Percentiles rank a stretch among this genome's conserved stretches.
phyloP scores from a whole-genome alignment of 2,888 invertebrate genomes.

The Blera fallax region DNA sequence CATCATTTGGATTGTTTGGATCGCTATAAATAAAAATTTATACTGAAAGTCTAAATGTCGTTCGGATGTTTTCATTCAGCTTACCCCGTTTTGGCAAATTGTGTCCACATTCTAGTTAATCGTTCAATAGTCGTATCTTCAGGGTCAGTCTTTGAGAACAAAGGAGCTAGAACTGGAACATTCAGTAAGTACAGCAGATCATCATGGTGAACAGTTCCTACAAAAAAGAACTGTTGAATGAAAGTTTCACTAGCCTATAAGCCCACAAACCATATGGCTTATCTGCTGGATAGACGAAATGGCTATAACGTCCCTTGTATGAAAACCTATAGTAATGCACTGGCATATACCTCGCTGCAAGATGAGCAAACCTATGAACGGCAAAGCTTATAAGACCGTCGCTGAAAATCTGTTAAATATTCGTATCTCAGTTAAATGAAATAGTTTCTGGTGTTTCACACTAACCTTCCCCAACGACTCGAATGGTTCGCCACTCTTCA shows the following conservation, averaged over 20 bases:
- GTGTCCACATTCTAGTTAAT: slow-evolving; percentile 81
- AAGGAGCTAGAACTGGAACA: slow-evolving; percentile 77
- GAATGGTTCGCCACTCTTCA: slow-evolving; percentile 73
- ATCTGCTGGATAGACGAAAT: slow-evolving; percentile 82
- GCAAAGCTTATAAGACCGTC: slow-evolving; percentile 84
- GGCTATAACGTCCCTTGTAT: slow-evolving; percentile 85
- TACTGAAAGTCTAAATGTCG: not conserved
- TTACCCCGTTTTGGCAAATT: slow-evolving; percentile 80
- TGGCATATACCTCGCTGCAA: slow-evolving; percentile 83
- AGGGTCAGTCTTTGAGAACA: slow-evolving; percentile 78
- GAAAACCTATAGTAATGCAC: slow-evolving; percentile 85
- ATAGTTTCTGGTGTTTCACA: not conserved
- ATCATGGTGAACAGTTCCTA: slow-evolving; percentile 82
- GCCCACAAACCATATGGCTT: slow-evolving; percentile 82
- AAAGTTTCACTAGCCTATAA: accelerated
- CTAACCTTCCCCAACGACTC: slow-evolving; percentile 73
- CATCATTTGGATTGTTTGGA: slow-evolving; percentile 78
- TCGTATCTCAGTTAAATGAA: slow-evolving; percentile 77
- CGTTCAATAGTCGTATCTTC: slow-evolving; percentile 81
- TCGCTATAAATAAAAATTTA: slow-evolving; percentile 74
- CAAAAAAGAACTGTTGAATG: not conserved
- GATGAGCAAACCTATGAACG: slow-evolving; percentile 84
- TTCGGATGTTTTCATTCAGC: not conserved
- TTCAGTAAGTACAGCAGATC: slow-evolving; percentile 82
- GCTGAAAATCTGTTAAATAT: slow-evolving; percentile 82